Percentiles rank a stretch among this genome's conserved stretches.
These are phyloP conservation scores for Sylvietta virens DNA, from an alignment of 2,113 vertebrate genomes.

Conservation along the genomic window DNA sequence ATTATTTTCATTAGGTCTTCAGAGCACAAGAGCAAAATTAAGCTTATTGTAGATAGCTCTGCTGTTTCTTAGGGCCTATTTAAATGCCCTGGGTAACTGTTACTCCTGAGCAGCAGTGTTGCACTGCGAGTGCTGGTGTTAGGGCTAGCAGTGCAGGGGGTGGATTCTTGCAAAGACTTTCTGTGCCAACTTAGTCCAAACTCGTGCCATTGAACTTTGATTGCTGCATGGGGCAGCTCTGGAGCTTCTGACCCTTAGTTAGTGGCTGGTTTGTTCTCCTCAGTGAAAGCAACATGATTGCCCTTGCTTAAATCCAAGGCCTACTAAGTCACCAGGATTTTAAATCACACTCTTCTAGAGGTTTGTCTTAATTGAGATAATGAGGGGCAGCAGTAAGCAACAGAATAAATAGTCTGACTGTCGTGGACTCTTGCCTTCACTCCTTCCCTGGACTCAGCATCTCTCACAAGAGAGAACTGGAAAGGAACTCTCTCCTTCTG, in stretches of 20 bases:
- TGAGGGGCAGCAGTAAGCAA: slow-evolving; percentile 12
- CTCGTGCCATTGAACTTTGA: fast-evolving
- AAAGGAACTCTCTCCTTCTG: background rate
- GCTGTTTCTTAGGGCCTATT: background rate
- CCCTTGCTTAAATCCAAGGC: background rate
- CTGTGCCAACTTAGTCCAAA: fast-evolving
- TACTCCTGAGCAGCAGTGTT: background rate
- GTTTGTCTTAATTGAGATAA: slow-evolving; percentile 51
- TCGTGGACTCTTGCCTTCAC: background rate
- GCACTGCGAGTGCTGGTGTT: fast-evolving
- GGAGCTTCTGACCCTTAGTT: background rate
- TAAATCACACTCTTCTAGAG: slow-evolving; percentile 4
- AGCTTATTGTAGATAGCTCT: background rate
- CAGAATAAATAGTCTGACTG: background rate
- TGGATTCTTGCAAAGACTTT: background rate
- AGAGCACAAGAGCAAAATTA: background rate
- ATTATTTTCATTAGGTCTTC: background rate
- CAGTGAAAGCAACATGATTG: background rate
- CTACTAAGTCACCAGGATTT: background rate
- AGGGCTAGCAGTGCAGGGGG: no score
- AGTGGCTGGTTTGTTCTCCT: background rate
- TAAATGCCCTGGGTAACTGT: background rate
- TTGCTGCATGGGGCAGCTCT: background rate
- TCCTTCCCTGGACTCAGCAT: background rate
- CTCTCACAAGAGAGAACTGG: background rate